These are phyloP conservation scores for Hyperoplus lanceolatus DNA, from an alignment of 2,797 vertebrate genomes.

Conservation along the genomic window DNA sequence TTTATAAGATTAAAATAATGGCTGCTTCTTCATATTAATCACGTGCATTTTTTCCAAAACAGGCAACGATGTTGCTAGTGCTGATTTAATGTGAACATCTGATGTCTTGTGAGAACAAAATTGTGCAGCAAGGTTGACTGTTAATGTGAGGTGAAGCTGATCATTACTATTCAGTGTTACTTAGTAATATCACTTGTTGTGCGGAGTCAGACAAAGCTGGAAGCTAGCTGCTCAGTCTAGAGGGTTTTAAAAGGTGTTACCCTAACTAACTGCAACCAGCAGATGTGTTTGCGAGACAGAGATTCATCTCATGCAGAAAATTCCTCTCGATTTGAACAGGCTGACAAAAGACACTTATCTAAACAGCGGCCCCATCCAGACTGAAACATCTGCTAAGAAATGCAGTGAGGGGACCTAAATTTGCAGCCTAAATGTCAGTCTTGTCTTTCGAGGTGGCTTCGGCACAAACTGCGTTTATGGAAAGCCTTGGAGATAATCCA, in stretches of 20 bases:
- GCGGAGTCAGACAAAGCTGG: slow-evolving; percentile 49
- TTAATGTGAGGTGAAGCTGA: slow-evolving; percentile 49
- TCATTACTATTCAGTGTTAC: slow-evolving; percentile 68
- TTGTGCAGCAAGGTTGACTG: slow-evolving; percentile 50
- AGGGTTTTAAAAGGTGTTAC: slow-evolving; percentile 60
- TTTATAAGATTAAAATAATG: background rate
- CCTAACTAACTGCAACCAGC: slow-evolving; percentile 62
- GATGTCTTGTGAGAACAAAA: slow-evolving; percentile 60
- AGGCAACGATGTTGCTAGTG: slow-evolving; percentile 48
- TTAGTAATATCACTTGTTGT: slow-evolving; percentile 57
- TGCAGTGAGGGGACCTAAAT: background rate
- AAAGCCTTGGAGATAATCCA: background rate
- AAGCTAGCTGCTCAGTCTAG: slow-evolving; percentile 53
- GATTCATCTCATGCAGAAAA: slow-evolving; percentile 47
- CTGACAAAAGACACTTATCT: slow-evolving; percentile 33
- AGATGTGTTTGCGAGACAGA: slow-evolving; percentile 57
- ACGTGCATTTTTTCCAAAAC: slow-evolving; percentile 21
- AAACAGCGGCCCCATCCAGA: background rate
- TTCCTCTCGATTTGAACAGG: slow-evolving; percentile 31
- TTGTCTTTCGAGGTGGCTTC: background rate
- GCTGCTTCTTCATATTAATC: slow-evolving; percentile 6
- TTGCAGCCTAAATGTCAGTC: background rate
- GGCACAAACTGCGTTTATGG: background rate
- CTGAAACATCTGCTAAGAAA: slow-evolving; percentile 15
- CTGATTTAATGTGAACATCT: slow-evolving; percentile 67